Percentiles rank a stretch among this genome's conserved stretches.
phyloP scores from a whole-genome alignment of 2,888 invertebrate genomes.

The Platerodrilus igneus region DNA sequence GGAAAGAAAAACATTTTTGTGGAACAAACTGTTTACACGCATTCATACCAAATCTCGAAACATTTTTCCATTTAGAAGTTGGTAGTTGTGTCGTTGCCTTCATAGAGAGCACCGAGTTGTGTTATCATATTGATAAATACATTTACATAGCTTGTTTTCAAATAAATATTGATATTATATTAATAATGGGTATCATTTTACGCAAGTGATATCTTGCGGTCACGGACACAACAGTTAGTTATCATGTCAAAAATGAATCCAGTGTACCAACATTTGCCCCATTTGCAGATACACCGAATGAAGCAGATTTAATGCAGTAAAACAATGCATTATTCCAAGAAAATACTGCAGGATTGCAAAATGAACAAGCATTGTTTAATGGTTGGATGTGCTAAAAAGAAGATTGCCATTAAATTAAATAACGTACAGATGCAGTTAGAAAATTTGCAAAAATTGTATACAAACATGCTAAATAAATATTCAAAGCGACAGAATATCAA shows the following conservation, averaged over 20 bases:
- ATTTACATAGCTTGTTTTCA: too few species aligned
- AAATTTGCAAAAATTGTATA: constrained; percentile 9
- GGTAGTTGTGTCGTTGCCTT: too few species aligned
- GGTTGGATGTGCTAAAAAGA: too few species aligned
- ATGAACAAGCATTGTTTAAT: constrained; percentile 11
- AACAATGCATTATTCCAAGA: constrained; percentile 10
- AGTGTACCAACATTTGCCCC: too few species aligned
- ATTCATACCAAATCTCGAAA: too few species aligned
- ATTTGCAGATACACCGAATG: constrained; percentile 9
- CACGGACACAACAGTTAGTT: constrained; percentile 12
- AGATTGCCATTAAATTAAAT: constrained; percentile 10
- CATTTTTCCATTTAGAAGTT: too few species aligned
- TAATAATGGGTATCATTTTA: constrained; percentile 12
- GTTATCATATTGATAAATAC: too few species aligned
- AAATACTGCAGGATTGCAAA: constrained; percentile 13
- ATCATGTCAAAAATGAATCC: constrained; percentile 12
- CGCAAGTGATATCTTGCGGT: constrained; percentile 15
- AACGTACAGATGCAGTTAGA: constrained; percentile 9
- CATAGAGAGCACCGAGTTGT: too few species aligned
- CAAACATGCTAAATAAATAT: constrained; percentile 9
- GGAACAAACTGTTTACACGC: too few species aligned
- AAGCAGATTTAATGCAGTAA: constrained; percentile 5
- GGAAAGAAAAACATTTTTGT: too few species aligned
- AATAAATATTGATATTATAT: too few species aligned
- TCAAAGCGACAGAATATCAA: constrained; percentile 7